Evolutionary conservation across 1,140 invertebrate species (phyloP).

Genomic region (Hesperophylax magnus): DNA sequence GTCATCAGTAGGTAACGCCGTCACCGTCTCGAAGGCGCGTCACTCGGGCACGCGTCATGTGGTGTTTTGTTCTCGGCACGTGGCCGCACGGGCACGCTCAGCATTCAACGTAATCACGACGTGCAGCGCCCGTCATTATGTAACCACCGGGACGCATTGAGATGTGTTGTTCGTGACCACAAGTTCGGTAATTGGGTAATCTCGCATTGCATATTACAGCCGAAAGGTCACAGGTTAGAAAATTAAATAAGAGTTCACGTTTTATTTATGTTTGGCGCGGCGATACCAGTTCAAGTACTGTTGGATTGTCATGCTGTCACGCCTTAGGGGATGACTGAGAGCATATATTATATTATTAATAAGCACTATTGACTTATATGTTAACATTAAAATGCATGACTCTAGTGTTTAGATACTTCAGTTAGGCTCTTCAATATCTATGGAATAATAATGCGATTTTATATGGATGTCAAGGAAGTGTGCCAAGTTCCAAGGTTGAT

Average conservation of each 20-base stretch:
- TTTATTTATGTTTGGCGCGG: too few species aligned
- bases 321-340: neutral
- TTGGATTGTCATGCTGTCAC: too few species aligned
- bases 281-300: too few species aligned
- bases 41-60: conserved; percentile 36
- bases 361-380: neutral
- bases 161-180: conserved; percentile 14
- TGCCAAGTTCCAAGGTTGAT: too few species aligned
- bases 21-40: conserved; percentile 20
- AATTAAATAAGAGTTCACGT: too few species aligned
- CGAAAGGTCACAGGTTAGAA: too few species aligned
- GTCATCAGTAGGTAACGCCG: conserved; percentile 19
- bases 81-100: conserved; percentile 12
- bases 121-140: neutral
- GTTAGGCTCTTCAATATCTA: too few species aligned
- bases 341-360: neutral
- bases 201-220: neutral
- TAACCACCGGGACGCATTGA: neutral
- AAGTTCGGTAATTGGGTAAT: conserved; percentile 11
- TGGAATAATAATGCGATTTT: too few species aligned
- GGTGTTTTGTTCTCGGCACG: conserved; percentile 41
- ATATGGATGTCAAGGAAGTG: too few species aligned
- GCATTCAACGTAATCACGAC: conserved; percentile 35
- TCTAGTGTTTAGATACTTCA: too few species aligned
- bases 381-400: too few species aligned